phyloP scores from a whole-genome alignment of 2,888 invertebrate genomes.

The Amblyjoppa proteus region DNA sequence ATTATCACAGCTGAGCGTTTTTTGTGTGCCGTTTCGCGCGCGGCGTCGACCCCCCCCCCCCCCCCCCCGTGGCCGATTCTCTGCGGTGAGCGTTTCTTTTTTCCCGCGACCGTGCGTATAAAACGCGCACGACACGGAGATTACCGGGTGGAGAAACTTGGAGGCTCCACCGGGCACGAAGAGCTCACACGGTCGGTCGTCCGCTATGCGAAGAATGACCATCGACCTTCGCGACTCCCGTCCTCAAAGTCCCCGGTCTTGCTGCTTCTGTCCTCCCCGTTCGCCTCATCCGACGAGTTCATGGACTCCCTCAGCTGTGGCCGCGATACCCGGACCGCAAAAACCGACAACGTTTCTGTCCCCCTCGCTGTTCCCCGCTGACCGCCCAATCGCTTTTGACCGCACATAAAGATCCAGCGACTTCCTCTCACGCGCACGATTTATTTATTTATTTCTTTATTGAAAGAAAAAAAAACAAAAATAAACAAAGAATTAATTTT shows the following conservation, averaged over 20 bases:
- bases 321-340: slow-evolving; percentile 47
- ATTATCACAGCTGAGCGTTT: slow-evolving; percentile 67
- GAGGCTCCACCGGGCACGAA: neutral
- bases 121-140: slow-evolving; percentile 1
- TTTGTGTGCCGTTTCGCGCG: slow-evolving; percentile 29
- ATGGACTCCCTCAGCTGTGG: slow-evolving; percentile 70
- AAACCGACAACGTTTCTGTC: slow-evolving; percentile 25
- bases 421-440: slow-evolving; percentile 37
- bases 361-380: slow-evolving; percentile 66
- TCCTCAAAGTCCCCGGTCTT: slow-evolving; percentile 56
- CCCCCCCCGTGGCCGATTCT: slow-evolving; percentile 10
- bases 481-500: neutral
- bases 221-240: slow-evolving; percentile 45
- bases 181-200: slow-evolving; percentile 23
- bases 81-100: neutral
- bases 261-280: slow-evolving; percentile 71
- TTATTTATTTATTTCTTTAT: neutral
- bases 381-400: slow-evolving; percentile 64
- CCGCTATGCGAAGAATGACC: slow-evolving; percentile 42
- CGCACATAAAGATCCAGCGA: slow-evolving; percentile 69
- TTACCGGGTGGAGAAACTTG: neutral
- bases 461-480: too few relatives aligned
- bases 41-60: slow-evolving; percentile 16
- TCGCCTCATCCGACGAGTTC: slow-evolving; percentile 74
- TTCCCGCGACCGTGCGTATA: neutral